These are phyloP conservation scores for Diarsia rubi DNA, from an alignment of 2,888 invertebrate species.

Conservation along the genomic window DNA sequence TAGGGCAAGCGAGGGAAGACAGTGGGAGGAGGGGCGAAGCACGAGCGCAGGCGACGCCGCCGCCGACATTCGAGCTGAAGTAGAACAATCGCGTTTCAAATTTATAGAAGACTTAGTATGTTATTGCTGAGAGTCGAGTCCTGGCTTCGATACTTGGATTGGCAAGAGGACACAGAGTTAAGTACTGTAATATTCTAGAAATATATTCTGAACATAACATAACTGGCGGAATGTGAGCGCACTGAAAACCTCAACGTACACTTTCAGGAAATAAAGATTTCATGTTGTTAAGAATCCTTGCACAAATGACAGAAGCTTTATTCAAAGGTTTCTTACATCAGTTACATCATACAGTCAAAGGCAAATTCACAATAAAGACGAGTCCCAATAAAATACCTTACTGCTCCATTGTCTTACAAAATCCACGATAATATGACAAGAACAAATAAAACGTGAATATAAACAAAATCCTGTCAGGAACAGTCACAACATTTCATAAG, in stretches of 20 bases:
- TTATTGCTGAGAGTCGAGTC: neutral
- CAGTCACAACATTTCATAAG: conserved; percentile 20
- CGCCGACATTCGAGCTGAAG: too few species aligned
- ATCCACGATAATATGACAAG: neutral
- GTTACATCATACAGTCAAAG: neutral
- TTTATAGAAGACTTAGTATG: neutral
- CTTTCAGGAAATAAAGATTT: neutral
- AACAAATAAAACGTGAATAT: conserved; percentile 19
- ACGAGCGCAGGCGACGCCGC: too few species aligned
- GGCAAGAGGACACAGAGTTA: neutral
- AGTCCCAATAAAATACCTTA: neutral
- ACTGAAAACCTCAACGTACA: neutral
- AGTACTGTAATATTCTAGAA: neutral
- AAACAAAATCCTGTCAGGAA: conserved; percentile 26
- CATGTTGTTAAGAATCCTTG: neutral
- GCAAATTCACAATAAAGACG: neutral
- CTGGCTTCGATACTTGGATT: neutral
- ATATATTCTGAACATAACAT: neutral
- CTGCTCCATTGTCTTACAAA: neutral
- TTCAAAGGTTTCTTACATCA: neutral
- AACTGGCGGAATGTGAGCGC: neutral
- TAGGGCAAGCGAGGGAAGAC: too few species aligned
- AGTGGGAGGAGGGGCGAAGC: too few species aligned
- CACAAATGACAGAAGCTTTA: neutral
- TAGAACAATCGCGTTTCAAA: too few species aligned